A percentile compares a stretch with the other conserved stretches of the same genome.
These are phyloP conservation scores for Cordylochernes scorpioides DNA, from an alignment of 2,888 invertebrate species.

Conservation along the genomic window DNA sequence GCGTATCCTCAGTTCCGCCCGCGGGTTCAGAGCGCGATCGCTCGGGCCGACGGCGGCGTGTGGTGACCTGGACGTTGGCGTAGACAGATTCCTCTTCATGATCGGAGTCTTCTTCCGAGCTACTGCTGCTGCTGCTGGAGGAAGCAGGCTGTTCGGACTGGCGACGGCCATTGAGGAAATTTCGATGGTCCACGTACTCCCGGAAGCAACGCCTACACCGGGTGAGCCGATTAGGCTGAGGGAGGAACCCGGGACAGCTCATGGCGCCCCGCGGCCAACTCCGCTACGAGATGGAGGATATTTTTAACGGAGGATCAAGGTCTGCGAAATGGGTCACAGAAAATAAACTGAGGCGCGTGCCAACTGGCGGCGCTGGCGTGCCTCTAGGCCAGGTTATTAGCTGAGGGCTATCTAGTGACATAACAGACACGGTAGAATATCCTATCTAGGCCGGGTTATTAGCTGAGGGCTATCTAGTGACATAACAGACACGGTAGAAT, in stretches of 20 bases:
- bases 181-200: conserved; percentile 21
- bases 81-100: conserved; percentile 1
- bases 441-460: too few species aligned
- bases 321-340: too few species aligned
- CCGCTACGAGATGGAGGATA: too few species aligned
- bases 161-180: conserved; percentile 5
- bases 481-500: too few species aligned
- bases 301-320: too few species aligned
- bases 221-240: conserved; percentile 76
- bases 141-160: neutral
- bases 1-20: neutral
- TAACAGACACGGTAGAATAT: too few species aligned
- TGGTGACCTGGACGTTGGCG: neutral
- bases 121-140: conserved; percentile 9
- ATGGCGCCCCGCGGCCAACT: too few species aligned
- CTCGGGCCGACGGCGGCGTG: neutral
- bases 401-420: too few species aligned
- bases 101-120: conserved; percentile 7
- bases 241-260: conserved; percentile 55
- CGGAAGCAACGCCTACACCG: conserved; percentile 74
- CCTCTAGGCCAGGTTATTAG: too few species aligned
- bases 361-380: too few species aligned
- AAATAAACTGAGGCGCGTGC: too few species aligned
- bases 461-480: too few species aligned
- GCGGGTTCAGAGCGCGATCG: neutral